Percentiles rank a stretch among this genome's conserved stretches.
phyloP scores from a whole-genome alignment of 1,140 invertebrate species.

The Nilaparvata lugens region DNA sequence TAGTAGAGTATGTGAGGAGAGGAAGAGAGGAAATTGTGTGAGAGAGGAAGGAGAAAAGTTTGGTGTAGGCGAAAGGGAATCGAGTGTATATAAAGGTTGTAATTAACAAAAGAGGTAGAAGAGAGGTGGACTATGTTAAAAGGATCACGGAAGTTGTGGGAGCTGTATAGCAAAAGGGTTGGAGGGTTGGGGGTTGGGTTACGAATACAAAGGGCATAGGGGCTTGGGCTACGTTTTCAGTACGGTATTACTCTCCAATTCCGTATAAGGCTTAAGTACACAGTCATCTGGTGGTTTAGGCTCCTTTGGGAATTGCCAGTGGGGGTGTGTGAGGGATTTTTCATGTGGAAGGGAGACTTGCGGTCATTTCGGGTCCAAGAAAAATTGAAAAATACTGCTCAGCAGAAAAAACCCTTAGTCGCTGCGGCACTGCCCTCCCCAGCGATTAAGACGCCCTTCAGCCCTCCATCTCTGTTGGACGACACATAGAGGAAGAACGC shows the following conservation, averaged over 20 bases:
- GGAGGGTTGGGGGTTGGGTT: background rate
- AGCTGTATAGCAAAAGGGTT: background rate
- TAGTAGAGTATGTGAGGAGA: too few species aligned
- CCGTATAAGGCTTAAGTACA: slow-evolving; percentile 2
- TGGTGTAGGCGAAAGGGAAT: background rate
- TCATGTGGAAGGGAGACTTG: background rate
- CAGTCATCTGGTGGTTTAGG: slow-evolving; percentile 1
- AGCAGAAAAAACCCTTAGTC: background rate
- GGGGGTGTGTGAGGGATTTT: background rate
- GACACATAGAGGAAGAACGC: too few species aligned
- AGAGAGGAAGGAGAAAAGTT: background rate
- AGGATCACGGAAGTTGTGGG: background rate
- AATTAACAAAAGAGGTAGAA: slow-evolving; percentile 1
- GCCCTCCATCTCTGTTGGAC: too few species aligned
- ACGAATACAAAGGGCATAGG: slow-evolving; percentile 1
- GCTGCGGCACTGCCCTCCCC: too few species aligned
- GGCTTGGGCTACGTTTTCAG: background rate
- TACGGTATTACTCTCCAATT: background rate
- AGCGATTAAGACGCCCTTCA: too few species aligned
- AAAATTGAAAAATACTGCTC: slow-evolving; percentile 3
- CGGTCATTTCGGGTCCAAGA: background rate
- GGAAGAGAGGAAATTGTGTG: too few species aligned
- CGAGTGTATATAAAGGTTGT: slow-evolving; percentile 2
- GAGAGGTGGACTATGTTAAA: background rate
- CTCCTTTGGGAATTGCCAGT: background rate